Percentiles rank a stretch among this genome's conserved stretches.
These are phyloP conservation scores for Echinarachnius parma DNA, from an alignment of 53 echinoderm and acorn worm genomes.

Conservation along the genomic window DNA sequence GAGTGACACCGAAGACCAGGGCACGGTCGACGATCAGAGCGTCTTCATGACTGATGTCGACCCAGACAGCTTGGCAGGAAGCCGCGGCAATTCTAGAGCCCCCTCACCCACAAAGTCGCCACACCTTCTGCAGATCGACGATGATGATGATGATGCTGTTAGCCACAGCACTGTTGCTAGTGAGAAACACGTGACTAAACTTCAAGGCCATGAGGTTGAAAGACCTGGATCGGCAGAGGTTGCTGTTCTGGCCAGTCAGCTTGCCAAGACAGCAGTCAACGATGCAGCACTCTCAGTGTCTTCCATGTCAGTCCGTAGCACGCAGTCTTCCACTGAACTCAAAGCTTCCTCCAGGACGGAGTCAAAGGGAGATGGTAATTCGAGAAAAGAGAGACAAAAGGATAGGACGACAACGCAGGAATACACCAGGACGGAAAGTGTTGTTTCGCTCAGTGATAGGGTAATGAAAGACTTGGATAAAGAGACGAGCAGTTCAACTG, in stretches of 20 bases:
- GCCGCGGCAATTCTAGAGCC: background rate
- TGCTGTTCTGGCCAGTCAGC: constrained; percentile 2
- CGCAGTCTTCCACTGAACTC: background rate
- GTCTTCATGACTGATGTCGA: constrained; percentile 17
- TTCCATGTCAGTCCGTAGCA: background rate
- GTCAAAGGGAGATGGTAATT: background rate
- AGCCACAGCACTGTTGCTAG: background rate
- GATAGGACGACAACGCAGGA: constrained; percentile 19
- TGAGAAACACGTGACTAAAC: background rate
- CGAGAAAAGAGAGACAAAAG: background rate
- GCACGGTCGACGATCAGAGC: constrained; percentile 2
- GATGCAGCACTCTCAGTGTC: background rate
- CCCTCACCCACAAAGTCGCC: background rate
- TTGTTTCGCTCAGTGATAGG: constrained; percentile 21
- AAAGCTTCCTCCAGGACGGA: background rate
- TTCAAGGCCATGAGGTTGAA: background rate
- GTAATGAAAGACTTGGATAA: constrained; percentile 13
- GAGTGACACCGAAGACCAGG: background rate
- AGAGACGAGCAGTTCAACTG: no score
- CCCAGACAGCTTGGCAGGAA: background rate
- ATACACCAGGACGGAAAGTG: constrained; percentile 26
- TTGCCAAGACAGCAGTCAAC: constrained; percentile 6
- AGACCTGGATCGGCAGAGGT: constrained; percentile 9
- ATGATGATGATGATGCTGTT: background rate
- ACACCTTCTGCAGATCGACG: background rate